Percentiles rank a stretch among this genome's conserved stretches.
These are phyloP conservation scores for Microctonus aethiopoides DNA, from an alignment of 2,888 invertebrate genomes.

Conservation along the genomic window DNA sequence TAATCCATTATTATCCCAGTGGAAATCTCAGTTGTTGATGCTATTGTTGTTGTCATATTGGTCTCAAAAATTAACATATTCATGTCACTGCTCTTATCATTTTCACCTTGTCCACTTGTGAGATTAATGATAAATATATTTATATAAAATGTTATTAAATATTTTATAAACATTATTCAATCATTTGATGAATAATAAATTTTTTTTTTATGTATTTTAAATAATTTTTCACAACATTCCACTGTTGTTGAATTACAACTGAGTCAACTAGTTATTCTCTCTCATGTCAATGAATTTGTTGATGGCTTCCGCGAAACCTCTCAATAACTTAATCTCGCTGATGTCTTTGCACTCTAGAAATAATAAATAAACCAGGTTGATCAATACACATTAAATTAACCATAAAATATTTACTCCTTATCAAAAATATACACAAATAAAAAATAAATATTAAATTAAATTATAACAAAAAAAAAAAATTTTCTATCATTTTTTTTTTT, in stretches of 20 bases:
- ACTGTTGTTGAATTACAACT: background rate
- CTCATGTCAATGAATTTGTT: background rate
- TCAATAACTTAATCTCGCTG: conserved; percentile 31
- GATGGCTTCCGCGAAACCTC: conserved; percentile 13
- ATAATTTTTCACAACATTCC: background rate
- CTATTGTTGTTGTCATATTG: background rate
- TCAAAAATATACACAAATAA: too few species aligned
- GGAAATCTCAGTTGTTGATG: background rate
- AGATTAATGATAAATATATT: background rate
- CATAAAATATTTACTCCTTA: background rate
- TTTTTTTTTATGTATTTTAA: background rate
- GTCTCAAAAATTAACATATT: background rate
- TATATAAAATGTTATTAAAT: background rate
- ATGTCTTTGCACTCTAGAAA: conserved; percentile 1
- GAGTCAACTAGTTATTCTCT: background rate
- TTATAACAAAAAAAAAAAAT: too few species aligned
- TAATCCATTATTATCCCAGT: background rate
- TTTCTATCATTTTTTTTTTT: too few species aligned
- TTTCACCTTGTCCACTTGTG: background rate
- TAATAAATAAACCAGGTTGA: background rate
- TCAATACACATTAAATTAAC: background rate
- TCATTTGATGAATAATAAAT: too few species aligned
- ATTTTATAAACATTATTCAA: background rate
- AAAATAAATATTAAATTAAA: too few species aligned
- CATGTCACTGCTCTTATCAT: background rate